Base-by-base conservation (phyloP, 2,113 vertebrate genomes). In the Ptychochromis oligacanthus region DNA sequence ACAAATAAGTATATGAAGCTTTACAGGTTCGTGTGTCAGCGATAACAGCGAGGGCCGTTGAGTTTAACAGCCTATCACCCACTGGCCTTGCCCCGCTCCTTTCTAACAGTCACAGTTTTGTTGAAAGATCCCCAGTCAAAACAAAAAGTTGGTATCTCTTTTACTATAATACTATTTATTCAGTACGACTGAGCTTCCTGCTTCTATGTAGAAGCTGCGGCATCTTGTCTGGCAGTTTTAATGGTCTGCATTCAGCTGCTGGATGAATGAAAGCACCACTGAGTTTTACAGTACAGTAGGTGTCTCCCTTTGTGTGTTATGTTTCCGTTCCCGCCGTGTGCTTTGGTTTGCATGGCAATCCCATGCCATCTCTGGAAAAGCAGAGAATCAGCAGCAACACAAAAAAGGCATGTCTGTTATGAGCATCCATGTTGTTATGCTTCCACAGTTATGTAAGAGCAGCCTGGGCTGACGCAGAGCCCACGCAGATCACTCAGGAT, bases 401-500 rank as follows among this genome's bases (percentile, higher is more conserved):
- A 34, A 49, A 49, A 55, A 76, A 83, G 59, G 60, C 56, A 2
- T 1, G 40, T 40, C 76, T 81, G 62, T 92, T 85, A 82, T 54
- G 72, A 86, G 85, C 86, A 72, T 88, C 85, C 83, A 77, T 87
- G 87, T 92, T 85, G 26, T 60, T 79, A 72, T 72, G 67, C 43
- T 78, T 54, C 31, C 31, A 40, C n/a, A 0, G 81, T 93, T 93
- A 91, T 77, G 28, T 77, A 92, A 90, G 81, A 3, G 17, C 79
- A 49, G 79, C 77, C 79, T 17, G 20, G 4, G 38, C 40, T 91
- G 87, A 90, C 57, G 60, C 79, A 89, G 84, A 24, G 24, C 77
- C 24, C 24, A 43, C 75, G 64, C 4, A 22, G 67, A 34, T 72
- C 80, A 31, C 52, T 52, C 60, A 4, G 22, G 18, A 14, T 8